Evolutionary conservation across 2,888 invertebrate species (phyloP).

Genomic region (Drosophila sordidula): DNA sequence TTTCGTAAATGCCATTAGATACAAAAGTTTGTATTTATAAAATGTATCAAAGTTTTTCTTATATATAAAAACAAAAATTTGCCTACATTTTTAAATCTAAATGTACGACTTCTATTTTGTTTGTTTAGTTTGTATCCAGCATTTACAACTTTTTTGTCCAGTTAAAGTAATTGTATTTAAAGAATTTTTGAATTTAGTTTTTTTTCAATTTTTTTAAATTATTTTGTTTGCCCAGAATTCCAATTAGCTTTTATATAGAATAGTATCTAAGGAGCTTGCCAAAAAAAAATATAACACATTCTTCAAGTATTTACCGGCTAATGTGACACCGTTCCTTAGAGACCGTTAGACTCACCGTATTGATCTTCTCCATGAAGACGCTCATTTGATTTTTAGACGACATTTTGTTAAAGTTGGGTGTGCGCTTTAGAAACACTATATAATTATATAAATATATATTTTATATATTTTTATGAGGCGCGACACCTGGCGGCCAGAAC

Average conservation of each 20-base stretch:
- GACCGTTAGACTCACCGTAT: slow-evolving; percentile 88
- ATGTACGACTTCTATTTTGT: no score
- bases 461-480: slow-evolving; percentile 5
- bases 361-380: slow-evolving; percentile 90
- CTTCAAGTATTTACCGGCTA: slow-evolving; percentile 1
- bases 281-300: not conserved
- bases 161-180: not conserved
- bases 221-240: not conserved
- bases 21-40: no score
- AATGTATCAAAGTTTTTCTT: no score
- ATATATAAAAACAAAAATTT: no score
- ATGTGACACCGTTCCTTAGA: not conserved
- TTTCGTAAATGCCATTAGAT: no score
- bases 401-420: slow-evolving; percentile 84
- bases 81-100: no score
- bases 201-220: no score
- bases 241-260: not conserved
- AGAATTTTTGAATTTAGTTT: not conserved
- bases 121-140: no score
- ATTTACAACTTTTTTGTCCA: no score
- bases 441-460: not conserved
- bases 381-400: slow-evolving; percentile 90
- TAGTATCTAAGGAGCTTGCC: not conserved
- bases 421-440: slow-evolving; percentile 6
- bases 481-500: slow-evolving; percentile 44